Base-by-base conservation (phyloP, 92 coral and sea anemone genomes). In the Umimayanthus kanabou region DNA sequence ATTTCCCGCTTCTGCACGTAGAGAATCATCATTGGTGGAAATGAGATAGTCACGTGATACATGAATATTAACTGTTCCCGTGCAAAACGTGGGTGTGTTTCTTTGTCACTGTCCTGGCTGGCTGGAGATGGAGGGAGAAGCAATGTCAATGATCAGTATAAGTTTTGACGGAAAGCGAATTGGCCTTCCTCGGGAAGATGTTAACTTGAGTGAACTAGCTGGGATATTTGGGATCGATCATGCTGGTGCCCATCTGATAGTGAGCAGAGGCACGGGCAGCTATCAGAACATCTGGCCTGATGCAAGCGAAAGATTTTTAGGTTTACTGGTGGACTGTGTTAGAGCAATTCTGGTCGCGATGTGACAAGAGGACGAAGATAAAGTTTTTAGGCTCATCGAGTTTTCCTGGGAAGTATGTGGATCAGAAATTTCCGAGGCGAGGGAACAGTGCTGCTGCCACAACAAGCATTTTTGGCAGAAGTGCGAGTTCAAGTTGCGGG, bases 181-280 rank as follows among this genome's bases (percentile, higher is more conserved):
- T 33, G 72, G 89, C 72, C 82, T 86, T 53, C 20, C 61, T 18
- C 76, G 23, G 80, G 73, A 79, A 18, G 89, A 87, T 45, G 10
- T 87, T 30, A 76, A 74, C 28, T 28, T 87, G 11, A 28, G 6
- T 67, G 89, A 77, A 9, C 55, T 87, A 18, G 85, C 65, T 77
- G 79, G 13, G 23, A 57, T 87, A 79, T 87, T 65, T 79, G 76
- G 40, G 37, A 22, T 43, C 64, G 85, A 87, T 67, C 55, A 80
- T 43, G 65, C 85, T 49, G 90, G 90, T 65, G 79, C 90, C 37
- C 90, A 87, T 58, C 90, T 65, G 6, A 87, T 67, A 66, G 77
- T 78, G 40, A 87, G 37, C 58, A 79, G 28, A 45, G 50, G 75
- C 23, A 78, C 58, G 29, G 53, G 79, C 61, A 16, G 37, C 45